Conservation (phyloP, 2,888 invertebrate genomes). For the Chesias legatella region DNA sequence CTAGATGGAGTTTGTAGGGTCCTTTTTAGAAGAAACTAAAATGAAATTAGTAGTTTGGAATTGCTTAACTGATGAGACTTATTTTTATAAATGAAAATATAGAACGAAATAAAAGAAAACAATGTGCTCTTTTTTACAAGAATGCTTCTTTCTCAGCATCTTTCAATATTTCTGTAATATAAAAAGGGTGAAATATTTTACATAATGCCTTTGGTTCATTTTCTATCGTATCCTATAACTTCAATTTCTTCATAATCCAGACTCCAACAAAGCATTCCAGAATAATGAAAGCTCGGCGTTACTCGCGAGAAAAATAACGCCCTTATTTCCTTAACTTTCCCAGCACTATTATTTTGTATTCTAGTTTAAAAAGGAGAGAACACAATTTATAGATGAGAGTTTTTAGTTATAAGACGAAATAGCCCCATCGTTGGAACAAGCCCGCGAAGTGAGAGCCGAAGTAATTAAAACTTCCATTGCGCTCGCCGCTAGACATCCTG, state of each 20-base stretch:
- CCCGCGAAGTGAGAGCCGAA: conserved; percentile 57
- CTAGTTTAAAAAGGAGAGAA: conserved; percentile 49
- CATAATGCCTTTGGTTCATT: conserved; percentile 17
- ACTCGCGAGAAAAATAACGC: conserved; percentile 24
- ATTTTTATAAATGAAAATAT: too few species aligned
- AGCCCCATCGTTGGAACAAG: conserved; percentile 58
- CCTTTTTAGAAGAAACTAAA: too few species aligned
- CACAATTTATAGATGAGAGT: conserved; percentile 64
- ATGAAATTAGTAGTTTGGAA: too few species aligned
- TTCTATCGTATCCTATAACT: conserved; percentile 13
- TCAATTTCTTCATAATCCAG: conserved; percentile 17
- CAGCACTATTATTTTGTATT: conserved; percentile 39
- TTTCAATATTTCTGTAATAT: neutral
- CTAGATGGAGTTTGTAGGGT: too few species aligned
- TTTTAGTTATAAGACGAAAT: conserved; percentile 64
- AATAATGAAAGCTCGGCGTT: conserved; percentile 29
- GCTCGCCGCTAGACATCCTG: conserved; percentile 30
- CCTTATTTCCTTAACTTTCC: conserved; percentile 29
- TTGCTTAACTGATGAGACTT: too few species aligned
- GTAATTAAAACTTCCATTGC: conserved; percentile 71
- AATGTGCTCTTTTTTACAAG: too few species aligned
- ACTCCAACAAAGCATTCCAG: conserved; percentile 27
- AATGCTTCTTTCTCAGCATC: too few species aligned
- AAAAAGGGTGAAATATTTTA: neutral
- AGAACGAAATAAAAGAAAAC: too few species aligned